Evolutionary conservation across 2,888 invertebrate genomes (phyloP).

Genomic region (Synergus japonicus): DNA sequence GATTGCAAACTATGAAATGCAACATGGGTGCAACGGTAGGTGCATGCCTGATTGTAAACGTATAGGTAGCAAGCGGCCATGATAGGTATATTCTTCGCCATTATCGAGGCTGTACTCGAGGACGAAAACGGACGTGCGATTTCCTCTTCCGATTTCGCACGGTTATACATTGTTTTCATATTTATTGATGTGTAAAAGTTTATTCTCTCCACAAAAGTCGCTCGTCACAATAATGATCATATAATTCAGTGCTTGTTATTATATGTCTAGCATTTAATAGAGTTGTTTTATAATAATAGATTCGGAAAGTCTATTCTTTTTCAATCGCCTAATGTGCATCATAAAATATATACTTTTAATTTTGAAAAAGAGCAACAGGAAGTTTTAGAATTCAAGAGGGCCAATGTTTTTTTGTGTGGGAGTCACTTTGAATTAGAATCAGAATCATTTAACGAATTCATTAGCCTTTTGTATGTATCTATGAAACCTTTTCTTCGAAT

Average conservation of each 20-base stretch:
- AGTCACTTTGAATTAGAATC: constrained; percentile 1
- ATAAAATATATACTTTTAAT: not conserved
- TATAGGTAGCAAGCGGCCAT: constrained; percentile 11
- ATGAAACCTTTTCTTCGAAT: constrained; percentile 17
- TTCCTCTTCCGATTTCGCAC: constrained; percentile 2
- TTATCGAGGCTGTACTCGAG: not conserved
- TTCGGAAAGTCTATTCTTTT: not conserved
- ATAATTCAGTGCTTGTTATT: no score
- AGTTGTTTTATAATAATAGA: not conserved
- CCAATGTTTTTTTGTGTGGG: constrained; percentile 8
- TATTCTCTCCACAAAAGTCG: not conserved
- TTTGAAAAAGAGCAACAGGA: not conserved
- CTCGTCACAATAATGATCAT: no score
- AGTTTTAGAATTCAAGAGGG: not conserved
- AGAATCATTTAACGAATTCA: constrained; percentile 16
- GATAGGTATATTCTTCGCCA: not conserved
- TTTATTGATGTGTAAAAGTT: not conserved
- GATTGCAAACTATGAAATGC: not conserved
- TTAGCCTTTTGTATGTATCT: constrained; percentile 7
- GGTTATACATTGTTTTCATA: constrained; percentile 4
- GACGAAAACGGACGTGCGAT: constrained; percentile 2
- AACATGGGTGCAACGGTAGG: constrained; percentile 4
- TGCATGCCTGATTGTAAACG: not conserved
- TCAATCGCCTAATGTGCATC: no score
- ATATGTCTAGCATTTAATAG: no score